A percentile compares a stretch with the other conserved stretches of the same genome.
Evolutionary conservation across 1,140 invertebrate species (phyloP).

Genomic region (Plodia interpunctella): DNA sequence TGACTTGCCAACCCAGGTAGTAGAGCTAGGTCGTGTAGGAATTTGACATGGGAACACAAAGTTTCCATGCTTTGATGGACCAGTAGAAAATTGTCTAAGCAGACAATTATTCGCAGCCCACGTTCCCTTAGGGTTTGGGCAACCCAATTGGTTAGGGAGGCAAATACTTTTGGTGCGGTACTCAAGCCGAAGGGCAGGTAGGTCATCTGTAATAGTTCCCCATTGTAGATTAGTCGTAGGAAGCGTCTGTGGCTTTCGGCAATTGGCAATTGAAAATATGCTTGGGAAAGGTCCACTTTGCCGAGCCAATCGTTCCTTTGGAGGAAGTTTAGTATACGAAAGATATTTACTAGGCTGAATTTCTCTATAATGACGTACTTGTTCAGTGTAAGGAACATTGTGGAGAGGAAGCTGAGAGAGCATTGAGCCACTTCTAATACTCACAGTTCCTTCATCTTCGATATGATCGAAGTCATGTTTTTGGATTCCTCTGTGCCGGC

Average conservation of each 20-base stretch:
- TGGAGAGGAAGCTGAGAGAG: conserved; percentile 33
- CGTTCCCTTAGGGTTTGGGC: too few species aligned
- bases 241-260: too few species aligned
- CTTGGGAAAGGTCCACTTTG: conserved; percentile 25
- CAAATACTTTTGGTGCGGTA: conserved; percentile 25
- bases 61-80: too few species aligned
- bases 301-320: not conserved
- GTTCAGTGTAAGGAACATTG: conserved; percentile 43
- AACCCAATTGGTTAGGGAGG: conserved; percentile 16
- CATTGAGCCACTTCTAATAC: conserved; percentile 16
- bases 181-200: conserved; percentile 26
- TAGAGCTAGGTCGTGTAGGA: too few species aligned
- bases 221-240: not conserved
- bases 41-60: too few species aligned
- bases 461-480: not conserved
- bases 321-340: conserved; percentile 26
- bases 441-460: conserved; percentile 18
- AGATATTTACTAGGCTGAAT: conserved; percentile 33
- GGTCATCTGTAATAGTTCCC: conserved; percentile 14
- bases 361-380: conserved; percentile 21
- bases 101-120: not conserved
- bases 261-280: too few species aligned
- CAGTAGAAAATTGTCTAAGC: not conserved
- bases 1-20: too few species aligned
- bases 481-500: not conserved